These are phyloP conservation scores for Orchesella cincta DNA, from an alignment of 1,140 invertebrate species.

Conservation along the genomic window DNA sequence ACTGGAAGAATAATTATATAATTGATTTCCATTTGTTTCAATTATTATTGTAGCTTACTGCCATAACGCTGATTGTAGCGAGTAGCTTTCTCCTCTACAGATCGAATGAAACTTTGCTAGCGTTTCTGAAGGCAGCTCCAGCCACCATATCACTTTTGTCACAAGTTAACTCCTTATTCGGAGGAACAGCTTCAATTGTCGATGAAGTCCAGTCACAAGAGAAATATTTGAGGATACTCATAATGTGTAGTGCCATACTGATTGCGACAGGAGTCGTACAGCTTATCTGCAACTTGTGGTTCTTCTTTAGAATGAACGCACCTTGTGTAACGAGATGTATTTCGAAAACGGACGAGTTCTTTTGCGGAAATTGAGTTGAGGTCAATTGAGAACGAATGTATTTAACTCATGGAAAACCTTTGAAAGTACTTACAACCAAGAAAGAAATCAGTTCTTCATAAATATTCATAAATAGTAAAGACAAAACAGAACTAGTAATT, in stretches of 20 bases:
- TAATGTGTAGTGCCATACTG: slow-evolving; percentile 38
- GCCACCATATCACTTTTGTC: slow-evolving; percentile 27
- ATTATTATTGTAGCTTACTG: slow-evolving; percentile 33
- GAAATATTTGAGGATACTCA: slow-evolving; percentile 41
- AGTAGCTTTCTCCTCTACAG: slow-evolving; percentile 33
- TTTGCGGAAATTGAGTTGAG: slow-evolving; percentile 32
- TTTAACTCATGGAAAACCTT: no score
- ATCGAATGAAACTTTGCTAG: slow-evolving; percentile 32
- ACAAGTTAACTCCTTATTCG: slow-evolving; percentile 35
- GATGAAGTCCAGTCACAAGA: slow-evolving; percentile 42
- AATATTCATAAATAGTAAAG: no score
- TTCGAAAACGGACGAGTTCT: slow-evolving; percentile 35
- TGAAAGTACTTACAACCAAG: no score
- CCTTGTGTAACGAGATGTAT: slow-evolving; percentile 33
- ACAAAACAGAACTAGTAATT: no score
- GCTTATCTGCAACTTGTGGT: slow-evolving; percentile 40
- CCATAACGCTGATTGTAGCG: slow-evolving; percentile 34
- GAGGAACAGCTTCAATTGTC: slow-evolving; percentile 35
- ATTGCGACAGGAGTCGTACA: slow-evolving; percentile 34
- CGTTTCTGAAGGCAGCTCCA: slow-evolving; percentile 36
- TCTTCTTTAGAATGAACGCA: slow-evolving; percentile 41
- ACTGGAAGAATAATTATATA: slow-evolving; percentile 2
- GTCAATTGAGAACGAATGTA: no score
- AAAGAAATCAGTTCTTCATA: no score
- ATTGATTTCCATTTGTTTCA: slow-evolving; percentile 27